phyloP scores from a whole-genome alignment of 37 sponge, comb jelly and placozoan species.

The Cladorhizidae sp. region DNA sequence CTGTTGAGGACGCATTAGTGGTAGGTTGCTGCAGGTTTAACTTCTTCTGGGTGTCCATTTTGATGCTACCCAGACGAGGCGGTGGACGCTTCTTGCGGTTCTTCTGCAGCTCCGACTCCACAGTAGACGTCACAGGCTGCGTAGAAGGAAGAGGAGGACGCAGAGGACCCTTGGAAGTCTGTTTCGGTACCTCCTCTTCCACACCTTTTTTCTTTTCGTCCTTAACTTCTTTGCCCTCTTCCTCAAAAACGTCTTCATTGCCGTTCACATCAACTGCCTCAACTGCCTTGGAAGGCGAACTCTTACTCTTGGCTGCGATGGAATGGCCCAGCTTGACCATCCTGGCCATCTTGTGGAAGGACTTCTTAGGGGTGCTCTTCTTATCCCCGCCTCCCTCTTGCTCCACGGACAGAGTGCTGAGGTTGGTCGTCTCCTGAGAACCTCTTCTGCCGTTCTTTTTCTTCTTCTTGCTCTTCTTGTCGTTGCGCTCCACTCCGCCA shows the following conservation, averaged over 20 bases:
- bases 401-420: too few relatives aligned
- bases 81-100: constrained; percentile 3
- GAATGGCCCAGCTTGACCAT: neutral
- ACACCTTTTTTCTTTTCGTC: too few relatives aligned
- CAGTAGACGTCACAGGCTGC: neutral
- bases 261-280: neutral
- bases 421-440: too few relatives aligned
- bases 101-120: neutral
- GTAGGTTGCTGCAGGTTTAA: too few relatives aligned
- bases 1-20: too few relatives aligned
- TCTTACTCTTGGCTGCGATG: neutral
- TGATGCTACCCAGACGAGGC: neutral
- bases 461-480: constrained; percentile 34
- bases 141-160: neutral
- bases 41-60: too few relatives aligned
- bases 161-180: neutral
- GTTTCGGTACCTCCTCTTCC: neutral
- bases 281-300: neutral
- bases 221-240: neutral
- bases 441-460: neutral
- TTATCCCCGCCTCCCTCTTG: neutral
- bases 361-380: neutral
- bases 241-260: neutral
- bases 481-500: neutral
- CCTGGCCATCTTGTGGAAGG: constrained; percentile 20